These are phyloP conservation scores for Propithecus deckenii DNA, from an alignment of 2,797 vertebrate genomes.

Conservation along the genomic window DNA sequence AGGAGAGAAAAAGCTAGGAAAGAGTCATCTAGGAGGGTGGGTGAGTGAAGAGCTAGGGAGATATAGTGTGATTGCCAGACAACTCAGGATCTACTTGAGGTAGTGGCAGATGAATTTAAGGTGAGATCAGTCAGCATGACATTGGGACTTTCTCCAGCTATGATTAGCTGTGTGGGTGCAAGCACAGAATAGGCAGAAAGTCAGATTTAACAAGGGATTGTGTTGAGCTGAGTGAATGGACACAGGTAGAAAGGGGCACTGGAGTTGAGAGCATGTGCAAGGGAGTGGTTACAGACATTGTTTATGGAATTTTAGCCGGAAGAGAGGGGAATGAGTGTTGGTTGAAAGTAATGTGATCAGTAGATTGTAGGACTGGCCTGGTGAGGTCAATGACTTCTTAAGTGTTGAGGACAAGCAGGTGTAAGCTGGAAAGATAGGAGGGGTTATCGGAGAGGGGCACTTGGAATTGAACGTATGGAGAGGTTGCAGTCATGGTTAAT, in stretches of 20 bases:
- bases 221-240: neutral
- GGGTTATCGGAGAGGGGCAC: neutral
- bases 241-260: neutral
- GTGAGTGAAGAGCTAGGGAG: neutral
- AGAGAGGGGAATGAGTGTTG: neutral
- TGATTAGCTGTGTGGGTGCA: neutral
- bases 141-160: neutral
- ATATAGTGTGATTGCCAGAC: neutral
- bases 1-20: neutral
- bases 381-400: neutral
- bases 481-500: neutral
- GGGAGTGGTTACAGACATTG: neutral
- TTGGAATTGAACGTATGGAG: neutral
- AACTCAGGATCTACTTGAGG: neutral
- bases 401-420: neutral
- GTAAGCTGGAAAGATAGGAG: neutral
- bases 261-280: neutral
- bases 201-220: neutral
- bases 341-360: neutral
- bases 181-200: neutral
- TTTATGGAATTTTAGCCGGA: neutral
- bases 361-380: neutral
- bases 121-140: neutral
- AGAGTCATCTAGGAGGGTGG: neutral
- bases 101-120: neutral